These are phyloP conservation scores for Drosophila antonietae DNA, from an alignment of 2,888 invertebrate species.

Conservation along the genomic window DNA sequence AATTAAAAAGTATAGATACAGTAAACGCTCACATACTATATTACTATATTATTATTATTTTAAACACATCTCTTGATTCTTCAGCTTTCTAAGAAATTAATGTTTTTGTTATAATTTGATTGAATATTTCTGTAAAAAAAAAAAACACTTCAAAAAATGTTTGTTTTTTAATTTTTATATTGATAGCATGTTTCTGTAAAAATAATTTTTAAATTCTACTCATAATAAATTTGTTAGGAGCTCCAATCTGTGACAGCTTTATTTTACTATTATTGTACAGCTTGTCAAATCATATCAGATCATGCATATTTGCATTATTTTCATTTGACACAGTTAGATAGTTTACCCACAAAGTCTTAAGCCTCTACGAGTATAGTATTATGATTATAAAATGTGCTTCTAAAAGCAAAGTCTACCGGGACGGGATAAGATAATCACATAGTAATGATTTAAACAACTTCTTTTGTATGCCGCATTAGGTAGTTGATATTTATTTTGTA, in stretches of 20 bases:
- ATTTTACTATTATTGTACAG: not conserved
- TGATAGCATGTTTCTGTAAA: too few species aligned
- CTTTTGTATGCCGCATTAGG: not conserved
- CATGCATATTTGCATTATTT: not conserved
- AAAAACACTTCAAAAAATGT: too few species aligned
- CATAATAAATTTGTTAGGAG: not conserved
- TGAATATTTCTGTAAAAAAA: too few species aligned
- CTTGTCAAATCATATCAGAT: not conserved
- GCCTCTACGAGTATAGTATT: not conserved
- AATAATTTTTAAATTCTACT: too few species aligned
- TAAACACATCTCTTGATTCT: too few species aligned
- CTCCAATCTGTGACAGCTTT: not conserved
- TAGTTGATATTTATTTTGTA: not conserved
- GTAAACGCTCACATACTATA: too few species aligned
- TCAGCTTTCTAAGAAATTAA: too few species aligned
- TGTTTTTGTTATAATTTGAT: too few species aligned
- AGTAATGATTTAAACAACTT: not conserved
- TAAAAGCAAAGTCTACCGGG: not conserved
- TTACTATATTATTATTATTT: too few species aligned
- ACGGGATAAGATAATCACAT: not conserved
- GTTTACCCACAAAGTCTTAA: not conserved
- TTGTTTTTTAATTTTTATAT: too few species aligned
- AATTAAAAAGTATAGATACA: not conserved
- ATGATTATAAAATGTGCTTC: slow-evolving; percentile 1
- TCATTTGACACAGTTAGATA: slow-evolving; percentile 12